phyloP scores from a whole-genome alignment of 2,797 vertebrate species.

The Limosa lapponica region DNA sequence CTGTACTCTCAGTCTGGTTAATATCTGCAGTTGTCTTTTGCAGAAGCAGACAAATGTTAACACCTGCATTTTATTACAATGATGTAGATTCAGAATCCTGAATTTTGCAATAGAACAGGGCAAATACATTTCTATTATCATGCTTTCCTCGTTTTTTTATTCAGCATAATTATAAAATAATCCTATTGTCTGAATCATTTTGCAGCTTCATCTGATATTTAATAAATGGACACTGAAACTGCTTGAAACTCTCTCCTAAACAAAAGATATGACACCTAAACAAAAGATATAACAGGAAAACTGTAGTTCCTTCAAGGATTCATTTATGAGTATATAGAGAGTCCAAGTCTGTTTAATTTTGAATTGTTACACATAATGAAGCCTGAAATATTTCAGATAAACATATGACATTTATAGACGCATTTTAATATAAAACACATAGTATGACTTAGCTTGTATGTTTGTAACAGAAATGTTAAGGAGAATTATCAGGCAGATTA shows the following conservation, averaged over 20 bases:
- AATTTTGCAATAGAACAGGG: background rate
- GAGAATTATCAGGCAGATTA: background rate
- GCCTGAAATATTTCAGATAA: background rate
- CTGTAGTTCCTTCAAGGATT: background rate
- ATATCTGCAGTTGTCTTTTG: background rate
- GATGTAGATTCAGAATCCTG: background rate
- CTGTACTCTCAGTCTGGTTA: background rate
- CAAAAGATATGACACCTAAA: background rate
- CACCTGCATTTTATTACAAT: background rate
- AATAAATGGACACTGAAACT: background rate
- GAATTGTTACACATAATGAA: background rate
- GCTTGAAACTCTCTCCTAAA: background rate
- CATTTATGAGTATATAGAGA: background rate
- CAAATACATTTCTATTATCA: background rate
- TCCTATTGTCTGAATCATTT: background rate
- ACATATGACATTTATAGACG: background rate
- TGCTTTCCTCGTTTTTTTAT: background rate
- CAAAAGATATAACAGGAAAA: background rate
- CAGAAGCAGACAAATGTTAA: background rate
- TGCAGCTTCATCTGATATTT: background rate
- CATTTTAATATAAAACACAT: background rate
- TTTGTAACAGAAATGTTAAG: background rate
- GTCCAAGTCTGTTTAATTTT: background rate
- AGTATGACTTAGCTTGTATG: background rate
- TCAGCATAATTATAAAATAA: background rate